Conservation (phyloP, 2,113 vertebrate species). For the Isichthys henryi region DNA sequence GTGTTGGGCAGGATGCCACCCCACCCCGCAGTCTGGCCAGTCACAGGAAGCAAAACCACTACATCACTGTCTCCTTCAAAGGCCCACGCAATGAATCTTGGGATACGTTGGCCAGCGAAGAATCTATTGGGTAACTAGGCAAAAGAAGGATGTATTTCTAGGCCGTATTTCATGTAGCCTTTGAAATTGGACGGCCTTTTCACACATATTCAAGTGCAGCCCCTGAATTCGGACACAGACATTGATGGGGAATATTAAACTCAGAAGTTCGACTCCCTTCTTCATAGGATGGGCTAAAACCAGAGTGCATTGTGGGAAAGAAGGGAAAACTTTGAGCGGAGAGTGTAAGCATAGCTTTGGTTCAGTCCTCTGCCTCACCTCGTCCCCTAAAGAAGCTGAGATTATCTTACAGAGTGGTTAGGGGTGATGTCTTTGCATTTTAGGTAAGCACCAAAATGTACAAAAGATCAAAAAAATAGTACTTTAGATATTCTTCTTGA, state of each 20-base stretch:
- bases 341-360: neutral
- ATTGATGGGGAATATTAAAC: neutral
- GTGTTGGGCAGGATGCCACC: neutral
- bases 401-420: neutral
- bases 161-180: neutral
- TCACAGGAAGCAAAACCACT: neutral
- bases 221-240: neutral
- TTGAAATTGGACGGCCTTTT: neutral
- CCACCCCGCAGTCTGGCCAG: constrained; percentile 1
- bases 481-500: neutral
- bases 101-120: neutral
- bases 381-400: neutral
- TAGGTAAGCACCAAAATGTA: neutral
- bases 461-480: neutral
- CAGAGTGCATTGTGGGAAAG: neutral
- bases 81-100: neutral
- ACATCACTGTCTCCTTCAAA: neutral
- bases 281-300: neutral
- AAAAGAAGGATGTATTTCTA: neutral
- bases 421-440: neutral
- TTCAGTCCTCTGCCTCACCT: neutral
- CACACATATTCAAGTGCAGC: neutral
- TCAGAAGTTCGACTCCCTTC: neutral
- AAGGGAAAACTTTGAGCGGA: neutral
- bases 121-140: neutral